These are phyloP conservation scores for Charanyca ferruginea DNA, from an alignment of 2,888 invertebrate species.

Conservation along the genomic window DNA sequence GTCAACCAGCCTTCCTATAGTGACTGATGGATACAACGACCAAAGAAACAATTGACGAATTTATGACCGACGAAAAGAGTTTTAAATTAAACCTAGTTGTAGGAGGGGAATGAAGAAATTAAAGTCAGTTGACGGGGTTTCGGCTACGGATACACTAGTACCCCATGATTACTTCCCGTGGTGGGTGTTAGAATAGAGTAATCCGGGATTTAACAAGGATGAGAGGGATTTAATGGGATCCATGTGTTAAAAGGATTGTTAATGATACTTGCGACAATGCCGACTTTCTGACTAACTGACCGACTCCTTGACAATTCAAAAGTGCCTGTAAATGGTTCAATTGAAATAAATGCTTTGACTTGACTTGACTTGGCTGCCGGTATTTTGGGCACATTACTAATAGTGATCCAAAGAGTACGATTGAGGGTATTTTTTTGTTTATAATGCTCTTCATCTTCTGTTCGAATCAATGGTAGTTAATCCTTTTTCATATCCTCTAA, in stretches of 20 bases:
- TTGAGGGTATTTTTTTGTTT: too few species aligned
- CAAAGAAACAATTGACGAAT: slow-evolving; percentile 55
- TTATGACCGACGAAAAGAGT: slow-evolving; percentile 37
- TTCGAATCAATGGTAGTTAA: too few species aligned
- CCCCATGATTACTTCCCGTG: slow-evolving; percentile 30
- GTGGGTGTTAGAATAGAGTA: slow-evolving; percentile 17
- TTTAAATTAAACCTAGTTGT: slow-evolving; percentile 28
- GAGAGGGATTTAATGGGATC: slow-evolving; percentile 11
- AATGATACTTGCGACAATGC: not conserved
- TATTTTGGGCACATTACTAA: too few species aligned
- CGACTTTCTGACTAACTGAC: too few species aligned
- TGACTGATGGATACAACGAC: slow-evolving; percentile 33
- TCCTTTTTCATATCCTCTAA: too few species aligned
- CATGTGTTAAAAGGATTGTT: slow-evolving; percentile 17
- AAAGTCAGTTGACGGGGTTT: slow-evolving; percentile 26
- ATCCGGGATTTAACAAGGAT: slow-evolving; percentile 48
- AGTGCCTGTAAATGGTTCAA: too few species aligned
- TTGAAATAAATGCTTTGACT: too few species aligned
- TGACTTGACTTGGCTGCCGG: too few species aligned
- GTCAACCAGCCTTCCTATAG: not conserved
- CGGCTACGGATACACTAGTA: slow-evolving; percentile 19
- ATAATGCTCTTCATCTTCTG: too few species aligned
- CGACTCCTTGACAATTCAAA: too few species aligned
- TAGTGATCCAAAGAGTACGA: too few species aligned
- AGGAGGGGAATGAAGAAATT: slow-evolving; percentile 28